These are phyloP conservation scores for Athetis lepigone DNA, from an alignment of 2,888 invertebrate genomes.

Conservation along the genomic window DNA sequence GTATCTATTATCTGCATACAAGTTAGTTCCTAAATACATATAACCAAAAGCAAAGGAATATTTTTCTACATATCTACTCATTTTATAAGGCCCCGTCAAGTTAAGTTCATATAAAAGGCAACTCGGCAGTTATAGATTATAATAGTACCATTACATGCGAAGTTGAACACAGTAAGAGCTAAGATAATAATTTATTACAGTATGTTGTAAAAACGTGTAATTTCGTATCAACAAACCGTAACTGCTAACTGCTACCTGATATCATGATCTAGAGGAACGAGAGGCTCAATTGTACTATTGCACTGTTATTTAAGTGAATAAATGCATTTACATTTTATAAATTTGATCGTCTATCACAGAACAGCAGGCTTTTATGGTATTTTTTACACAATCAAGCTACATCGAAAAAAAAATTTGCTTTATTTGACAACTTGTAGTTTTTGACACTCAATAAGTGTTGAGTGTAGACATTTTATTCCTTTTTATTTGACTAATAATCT, in stretches of 20 bases:
- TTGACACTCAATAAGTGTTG: neutral
- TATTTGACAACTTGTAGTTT: slow-evolving; percentile 13
- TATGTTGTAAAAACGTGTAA: slow-evolving; percentile 40
- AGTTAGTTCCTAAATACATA: slow-evolving; percentile 17
- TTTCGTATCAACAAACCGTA: slow-evolving; percentile 37
- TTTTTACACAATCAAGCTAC: neutral
- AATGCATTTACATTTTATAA: too few species aligned
- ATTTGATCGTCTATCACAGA: too few species aligned
- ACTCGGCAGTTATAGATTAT: slow-evolving; percentile 32
- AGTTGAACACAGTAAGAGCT: slow-evolving; percentile 36
- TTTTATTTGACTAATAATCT: slow-evolving; percentile 7
- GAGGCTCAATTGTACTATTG: slow-evolving; percentile 26
- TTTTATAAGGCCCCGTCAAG: slow-evolving; percentile 62
- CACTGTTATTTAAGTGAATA: neutral
- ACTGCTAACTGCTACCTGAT: slow-evolving; percentile 36
- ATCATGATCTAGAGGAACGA: slow-evolving; percentile 26
- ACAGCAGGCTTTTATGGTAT: neutral
- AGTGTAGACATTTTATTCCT: neutral
- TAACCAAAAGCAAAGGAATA: neutral
- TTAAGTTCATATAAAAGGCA: slow-evolving; percentile 48
- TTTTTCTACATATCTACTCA: slow-evolving; percentile 27
- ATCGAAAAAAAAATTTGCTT: neutral
- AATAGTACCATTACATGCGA: slow-evolving; percentile 21
- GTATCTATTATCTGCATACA: slow-evolving; percentile 10
- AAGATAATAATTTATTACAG: slow-evolving; percentile 13